Evolutionary conservation across 2,888 invertebrate genomes (phyloP).

Genomic region (Noctua janthe): DNA sequence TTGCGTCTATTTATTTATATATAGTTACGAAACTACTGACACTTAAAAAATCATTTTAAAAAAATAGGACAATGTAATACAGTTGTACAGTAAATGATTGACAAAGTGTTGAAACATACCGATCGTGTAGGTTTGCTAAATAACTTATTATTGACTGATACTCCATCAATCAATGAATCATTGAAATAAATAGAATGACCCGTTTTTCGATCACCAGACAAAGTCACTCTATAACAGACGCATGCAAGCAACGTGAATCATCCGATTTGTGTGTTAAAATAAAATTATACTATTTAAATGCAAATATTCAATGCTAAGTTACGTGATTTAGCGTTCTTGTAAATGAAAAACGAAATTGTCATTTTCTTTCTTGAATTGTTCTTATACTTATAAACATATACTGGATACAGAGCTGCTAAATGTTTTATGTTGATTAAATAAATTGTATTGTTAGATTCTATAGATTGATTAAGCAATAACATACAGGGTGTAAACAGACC

Average conservation of each 20-base stretch:
- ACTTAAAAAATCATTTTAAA: background rate
- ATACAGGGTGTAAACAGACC: no score
- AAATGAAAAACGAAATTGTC: background rate
- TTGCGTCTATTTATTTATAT: no score
- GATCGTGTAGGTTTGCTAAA: background rate
- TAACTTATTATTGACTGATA: background rate
- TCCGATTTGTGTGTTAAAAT: background rate
- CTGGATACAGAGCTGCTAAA: background rate
- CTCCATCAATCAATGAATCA: slow-evolving; percentile 26
- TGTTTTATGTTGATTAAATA: background rate
- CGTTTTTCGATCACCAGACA: slow-evolving; percentile 3
- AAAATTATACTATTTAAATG: slow-evolving; percentile 1
- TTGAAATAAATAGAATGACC: slow-evolving; percentile 35
- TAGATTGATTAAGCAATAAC: background rate
- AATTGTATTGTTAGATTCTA: background rate
- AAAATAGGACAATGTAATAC: background rate
- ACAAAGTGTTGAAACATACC: background rate
- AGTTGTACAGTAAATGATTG: background rate
- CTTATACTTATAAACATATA: background rate
- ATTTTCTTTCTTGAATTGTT: background rate
- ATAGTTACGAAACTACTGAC: background rate
- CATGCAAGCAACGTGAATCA: slow-evolving; percentile 9
- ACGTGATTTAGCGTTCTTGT: background rate
- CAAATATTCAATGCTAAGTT: background rate
- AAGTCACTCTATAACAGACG: background rate